Conservation (phyloP, 2,113 vertebrate species). For the Corydoras sp. region DNA sequence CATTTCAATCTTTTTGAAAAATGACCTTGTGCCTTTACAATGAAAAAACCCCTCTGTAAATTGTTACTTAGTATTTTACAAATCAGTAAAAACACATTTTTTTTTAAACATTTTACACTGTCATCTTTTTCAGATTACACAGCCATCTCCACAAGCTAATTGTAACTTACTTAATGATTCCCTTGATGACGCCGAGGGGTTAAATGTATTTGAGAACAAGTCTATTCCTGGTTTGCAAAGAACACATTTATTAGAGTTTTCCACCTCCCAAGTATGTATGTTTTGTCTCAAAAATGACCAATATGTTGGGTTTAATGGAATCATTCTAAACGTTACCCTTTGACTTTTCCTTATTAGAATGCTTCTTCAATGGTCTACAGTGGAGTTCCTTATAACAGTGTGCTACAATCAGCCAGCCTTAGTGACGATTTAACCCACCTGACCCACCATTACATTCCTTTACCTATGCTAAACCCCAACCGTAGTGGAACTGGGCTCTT, state of each 20-base stretch:
- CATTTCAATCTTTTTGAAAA: too few relatives aligned
- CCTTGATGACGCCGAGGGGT: constrained; percentile 19
- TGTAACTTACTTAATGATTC: constrained; percentile 18
- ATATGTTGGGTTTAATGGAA: neutral
- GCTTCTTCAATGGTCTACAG: constrained; percentile 38
- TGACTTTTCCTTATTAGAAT: constrained; percentile 38
- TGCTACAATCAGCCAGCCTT: constrained; percentile 51
- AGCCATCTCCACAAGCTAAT: constrained; percentile 18
- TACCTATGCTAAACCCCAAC: constrained; percentile 65
- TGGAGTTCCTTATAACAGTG: constrained; percentile 59
- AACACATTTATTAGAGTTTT: constrained; percentile 7
- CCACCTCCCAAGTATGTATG: constrained; percentile 34
- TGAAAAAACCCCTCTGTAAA: too few relatives aligned
- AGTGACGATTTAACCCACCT: neutral
- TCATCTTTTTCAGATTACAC: constrained; percentile 24
- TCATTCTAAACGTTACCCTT: neutral
- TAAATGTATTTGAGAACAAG: constrained; percentile 27
- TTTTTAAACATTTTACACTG: constrained; percentile 17
- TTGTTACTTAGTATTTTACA: too few relatives aligned
- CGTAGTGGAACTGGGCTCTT: constrained; percentile 64
- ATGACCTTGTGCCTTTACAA: too few relatives aligned
- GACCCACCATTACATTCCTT: constrained; percentile 56
- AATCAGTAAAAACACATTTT: neutral
- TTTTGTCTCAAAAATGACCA: neutral
- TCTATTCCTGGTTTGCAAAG: constrained; percentile 15